Base-by-base conservation (phyloP, 2,888 invertebrate genomes). In the Tiliacea aurago region DNA sequence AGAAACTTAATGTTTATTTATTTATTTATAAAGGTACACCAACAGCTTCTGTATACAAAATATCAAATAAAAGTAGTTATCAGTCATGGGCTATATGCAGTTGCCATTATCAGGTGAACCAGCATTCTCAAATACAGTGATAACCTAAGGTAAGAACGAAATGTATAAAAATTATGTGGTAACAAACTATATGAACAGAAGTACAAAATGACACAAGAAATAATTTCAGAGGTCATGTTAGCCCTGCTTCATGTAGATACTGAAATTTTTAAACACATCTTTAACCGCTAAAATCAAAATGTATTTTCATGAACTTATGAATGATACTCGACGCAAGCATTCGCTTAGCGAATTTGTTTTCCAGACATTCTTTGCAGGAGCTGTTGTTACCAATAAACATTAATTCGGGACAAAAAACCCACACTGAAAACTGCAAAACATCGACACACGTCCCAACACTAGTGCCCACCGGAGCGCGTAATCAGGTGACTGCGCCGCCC, bases 401-500 rank as follows among this genome's bases (percentile, higher is more conserved):
- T 49, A 6, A 49, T 49, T 49, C 28, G 20, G 7, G 20, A 20
- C 2, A 49, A 18, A 18, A 61, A 41, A 61, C 0, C 4, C 37
- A n/a, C 33, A 23, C 9, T 9, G 7, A 20, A 56, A 70, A 20
- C 47, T 18, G 2, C 4, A 72, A 73, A 61, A 45, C 13, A 71
- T 83, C 80, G 83, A 76, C 51, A 66, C 49, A 33, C 7, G 20
- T 18, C 80, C 61, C 88, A 82, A 55, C 89, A 53, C 88, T 90
- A 86, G 43, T 77, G 66, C 70, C 83, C 89, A 92, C 81, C 87
- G 90, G 88, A 92, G 93, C 93, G 92, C 88, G 92, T 93, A 93
- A 93, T 93, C 93, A 93, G 92, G 91, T 92, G 92, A 92, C 92
- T 92, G 86, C 83, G 87, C 88, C 87, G 84, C 89, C 90, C 90